Evolutionary conservation across 2,797 vertebrate genomes (phyloP), one percentile per base, ranked within the genome.

Genomic region (Brachymystax lenok): DNA sequence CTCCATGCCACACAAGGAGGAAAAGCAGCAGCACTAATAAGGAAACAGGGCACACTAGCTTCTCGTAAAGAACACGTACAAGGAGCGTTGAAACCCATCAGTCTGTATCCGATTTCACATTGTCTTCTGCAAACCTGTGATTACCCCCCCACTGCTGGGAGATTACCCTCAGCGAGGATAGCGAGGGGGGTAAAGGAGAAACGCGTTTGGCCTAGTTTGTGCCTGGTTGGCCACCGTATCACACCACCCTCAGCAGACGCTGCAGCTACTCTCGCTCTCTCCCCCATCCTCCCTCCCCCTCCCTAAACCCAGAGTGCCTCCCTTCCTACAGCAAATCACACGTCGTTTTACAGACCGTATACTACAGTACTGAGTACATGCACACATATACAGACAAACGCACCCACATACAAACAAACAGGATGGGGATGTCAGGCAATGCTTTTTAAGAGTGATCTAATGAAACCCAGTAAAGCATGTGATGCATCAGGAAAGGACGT

Each of bases 191-290:
- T 84, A 86, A 80, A 92, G 21, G 81, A 69, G 81, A 80, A 71
- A 83, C 76, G 77, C 52, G 30, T 89, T 85, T 85, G 89, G 91
- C 84, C 92, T 91, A 90, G 89, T 91, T 92, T 88, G 93, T 80
- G 86, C 94, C 94, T 94, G 84, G 81, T 91, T 85, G 93, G 92
- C 93, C 90, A 83, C 93, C 92, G 92, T 94, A 95, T 96, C 96
- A 95, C 95, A 94, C 95, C 95, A 96, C 95, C 89, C 88, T 89
- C 89, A 30, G 87, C 93, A 93, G 94, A 94, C 94, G 90, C 88
- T 93, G 92, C 89, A 91, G 85, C 69, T 71, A 66, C 68, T 76
- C 74, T 63, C 80, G 83, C 69, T 78, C 50, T 83, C 56, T 80
- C 82, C 82, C 69, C 79, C 89, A 46, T 84, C 90, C 84, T 84